Base-by-base conservation (phyloP, 2,888 invertebrate genomes). In the Lasioglossum morio region DNA sequence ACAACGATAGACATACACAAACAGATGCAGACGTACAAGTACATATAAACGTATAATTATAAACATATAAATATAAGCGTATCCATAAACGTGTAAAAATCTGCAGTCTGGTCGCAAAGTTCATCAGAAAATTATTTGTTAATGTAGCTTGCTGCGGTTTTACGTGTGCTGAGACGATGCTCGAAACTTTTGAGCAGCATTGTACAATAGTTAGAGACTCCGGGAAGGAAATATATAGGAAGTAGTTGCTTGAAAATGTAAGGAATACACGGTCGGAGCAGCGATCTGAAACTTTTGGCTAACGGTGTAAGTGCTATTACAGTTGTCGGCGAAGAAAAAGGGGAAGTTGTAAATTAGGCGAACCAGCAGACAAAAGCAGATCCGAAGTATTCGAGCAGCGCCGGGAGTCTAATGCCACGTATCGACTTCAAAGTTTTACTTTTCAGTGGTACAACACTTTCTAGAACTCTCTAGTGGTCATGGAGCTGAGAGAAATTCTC, bases 261-360 rank as follows among this genome's bases (percentile, higher is more conserved):
- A n/a, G 16, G 19, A 30, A 27, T 73, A 57, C 70, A 30, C 19
- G 40, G 27, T 57, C 43, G 23, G 16, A 30, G 16, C n/a, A 46
- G n/a, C 48, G 23, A 46, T 48, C n/a, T 46, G n/a, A 14, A 5
- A 34, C 8, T 40, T 46, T 48, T 34, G 14, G 34, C 8, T 46
- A 46, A 77, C 19, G 66, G 66, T 66, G 66, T 66, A 66, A 34
- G 66, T 34, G 66, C 66, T 34, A 19, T 34, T 66, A 34, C 66
- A 66, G 34, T 66, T 66, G 66, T 34, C 66, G 34, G 66, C 66
- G 34, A 66, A 66, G 66, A 34, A 66, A 66, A 34, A 66, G 66
- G 60, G 66, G 66, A 66, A 30, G 66, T 66, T 66, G 66, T 66
- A 66, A 66, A 66, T 66, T 66, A 66, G 66, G 66, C 66, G 66